These are phyloP conservation scores for Rana temporaria DNA, from an alignment of 2,113 vertebrate species.

Conservation along the genomic window DNA sequence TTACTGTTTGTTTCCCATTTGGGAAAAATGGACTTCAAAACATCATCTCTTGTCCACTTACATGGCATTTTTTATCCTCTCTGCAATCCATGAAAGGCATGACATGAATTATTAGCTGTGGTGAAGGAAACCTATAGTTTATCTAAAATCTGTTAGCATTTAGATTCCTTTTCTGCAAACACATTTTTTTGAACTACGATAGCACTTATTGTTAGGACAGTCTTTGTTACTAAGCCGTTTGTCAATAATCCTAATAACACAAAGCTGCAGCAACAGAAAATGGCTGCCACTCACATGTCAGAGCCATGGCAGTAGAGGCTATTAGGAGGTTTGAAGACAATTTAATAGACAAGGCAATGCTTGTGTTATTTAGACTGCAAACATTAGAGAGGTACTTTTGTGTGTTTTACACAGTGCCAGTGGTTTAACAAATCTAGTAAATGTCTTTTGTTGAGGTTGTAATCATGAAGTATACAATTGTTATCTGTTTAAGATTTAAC, in stretches of 20 bases:
- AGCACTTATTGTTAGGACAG: conserved; percentile 39
- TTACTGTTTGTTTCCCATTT: conserved; percentile 57
- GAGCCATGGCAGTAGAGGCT: background rate
- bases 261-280: conserved; percentile 6
- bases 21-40: conserved; percentile 69
- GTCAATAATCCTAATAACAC: conserved; percentile 54
- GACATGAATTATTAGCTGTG: conserved; percentile 58
- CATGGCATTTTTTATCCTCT: conserved; percentile 59
- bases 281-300: conserved; percentile 53
- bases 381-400: conserved; percentile 44
- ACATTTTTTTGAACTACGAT: conserved; percentile 29
- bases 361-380: conserved; percentile 39
- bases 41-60: conserved; percentile 67
- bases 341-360: conserved; percentile 54
- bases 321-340: conserved; percentile 46
- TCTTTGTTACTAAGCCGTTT: conserved; percentile 53
- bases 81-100: conserved; percentile 58
- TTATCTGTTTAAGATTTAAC: background rate
- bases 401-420: conserved; percentile 31
- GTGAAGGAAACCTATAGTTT: conserved; percentile 57
- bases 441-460: conserved; percentile 12
- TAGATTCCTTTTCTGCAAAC: conserved; percentile 41
- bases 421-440: background rate
- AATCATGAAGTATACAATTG: conserved; percentile 37
- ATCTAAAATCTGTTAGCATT: conserved; percentile 58